Conservation (phyloP, 1,140 invertebrate species). For the Lepeophtheirus salmonis region DNA sequence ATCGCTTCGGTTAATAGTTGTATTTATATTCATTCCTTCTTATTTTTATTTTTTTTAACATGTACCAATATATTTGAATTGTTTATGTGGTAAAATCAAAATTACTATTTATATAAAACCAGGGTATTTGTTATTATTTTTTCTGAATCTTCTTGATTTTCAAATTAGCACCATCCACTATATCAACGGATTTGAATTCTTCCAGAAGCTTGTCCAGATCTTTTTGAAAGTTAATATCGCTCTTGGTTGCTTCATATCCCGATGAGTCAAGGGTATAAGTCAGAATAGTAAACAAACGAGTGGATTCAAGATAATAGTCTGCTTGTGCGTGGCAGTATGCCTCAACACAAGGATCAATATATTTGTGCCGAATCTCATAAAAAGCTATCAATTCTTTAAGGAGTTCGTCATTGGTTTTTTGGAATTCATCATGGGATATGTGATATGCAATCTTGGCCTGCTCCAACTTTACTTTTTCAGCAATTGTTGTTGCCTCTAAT, state of each 20-base stretch:
- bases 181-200: not conserved
- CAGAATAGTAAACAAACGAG: not conserved
- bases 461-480: not conserved
- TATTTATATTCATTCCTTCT: no score
- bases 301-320: not conserved
- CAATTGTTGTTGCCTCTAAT: not conserved
- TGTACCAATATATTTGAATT: no score
- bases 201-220: not conserved
- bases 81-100: no score
- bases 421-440: not conserved
- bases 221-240: not conserved
- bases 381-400: not conserved
- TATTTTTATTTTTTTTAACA: no score
- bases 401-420: not conserved
- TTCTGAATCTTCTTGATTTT: not conserved
- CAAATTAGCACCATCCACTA: not conserved
- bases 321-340: not conserved
- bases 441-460: not conserved
- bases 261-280: not conserved
- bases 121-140: no score
- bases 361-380: not conserved
- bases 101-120: no score
- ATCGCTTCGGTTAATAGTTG: slow-evolving; percentile 20
- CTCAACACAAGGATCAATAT: not conserved
- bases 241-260: not conserved